Percentiles rank a stretch among this genome's conserved stretches.
phyloP scores from a whole-genome alignment of 1,140 invertebrate genomes.

The Meloidogyne exigua region DNA sequence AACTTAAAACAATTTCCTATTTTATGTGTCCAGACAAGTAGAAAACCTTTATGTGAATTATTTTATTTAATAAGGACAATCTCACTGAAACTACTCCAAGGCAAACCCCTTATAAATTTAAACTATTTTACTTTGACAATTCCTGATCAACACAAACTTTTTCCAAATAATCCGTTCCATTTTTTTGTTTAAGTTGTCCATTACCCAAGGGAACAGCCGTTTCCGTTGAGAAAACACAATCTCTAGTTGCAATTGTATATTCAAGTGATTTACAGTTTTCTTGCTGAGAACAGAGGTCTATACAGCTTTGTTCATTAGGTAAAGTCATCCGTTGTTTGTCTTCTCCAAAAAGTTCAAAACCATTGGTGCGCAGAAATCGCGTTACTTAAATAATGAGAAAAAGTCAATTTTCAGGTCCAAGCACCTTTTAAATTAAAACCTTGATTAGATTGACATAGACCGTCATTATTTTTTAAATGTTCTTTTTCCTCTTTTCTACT shows the following conservation, averaged over 20 bases:
- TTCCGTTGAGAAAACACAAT: conserved; percentile 54
- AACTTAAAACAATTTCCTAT: no score
- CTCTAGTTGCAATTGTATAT: conserved; percentile 26
- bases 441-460: not conserved
- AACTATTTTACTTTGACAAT: conserved; percentile 9
- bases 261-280: conserved; percentile 60
- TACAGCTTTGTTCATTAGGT: not conserved
- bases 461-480: not conserved
- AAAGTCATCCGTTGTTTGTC: not conserved
- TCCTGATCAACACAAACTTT: conserved; percentile 58
- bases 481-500: not conserved
- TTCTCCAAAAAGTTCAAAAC: not conserved
- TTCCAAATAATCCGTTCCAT: conserved; percentile 58
- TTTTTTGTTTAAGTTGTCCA: conserved; percentile 55
- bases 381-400: not conserved
- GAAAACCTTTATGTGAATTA: no score
- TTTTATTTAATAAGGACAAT: no score
- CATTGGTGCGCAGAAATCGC: not conserved
- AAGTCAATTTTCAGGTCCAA: no score
- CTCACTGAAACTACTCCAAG: no score
- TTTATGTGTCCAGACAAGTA: no score
- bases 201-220: conserved; percentile 61
- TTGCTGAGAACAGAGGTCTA: conserved; percentile 25
- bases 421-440: not conserved
- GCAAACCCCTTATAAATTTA: no score